These are phyloP conservation scores for Eupithecia subumbrata DNA, from an alignment of 2,888 invertebrate species.

Conservation along the genomic window DNA sequence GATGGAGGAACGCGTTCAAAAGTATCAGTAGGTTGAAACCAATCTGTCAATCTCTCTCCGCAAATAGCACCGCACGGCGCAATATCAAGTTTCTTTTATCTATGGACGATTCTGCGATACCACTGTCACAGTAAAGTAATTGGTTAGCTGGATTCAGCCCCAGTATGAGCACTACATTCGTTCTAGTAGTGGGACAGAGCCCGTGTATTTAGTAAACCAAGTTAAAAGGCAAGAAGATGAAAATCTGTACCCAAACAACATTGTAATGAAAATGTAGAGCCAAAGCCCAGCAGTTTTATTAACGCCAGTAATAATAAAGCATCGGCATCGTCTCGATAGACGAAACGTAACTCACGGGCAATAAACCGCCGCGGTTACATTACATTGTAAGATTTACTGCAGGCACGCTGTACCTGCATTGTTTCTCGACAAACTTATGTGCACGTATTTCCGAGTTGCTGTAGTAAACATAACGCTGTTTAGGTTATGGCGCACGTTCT, in stretches of 20 bases:
- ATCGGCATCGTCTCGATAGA: constrained; percentile 47
- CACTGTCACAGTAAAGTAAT: no score
- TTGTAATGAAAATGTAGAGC: constrained; percentile 1
- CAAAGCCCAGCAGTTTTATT: not conserved
- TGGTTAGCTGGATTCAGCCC: no score
- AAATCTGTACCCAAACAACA: not conserved
- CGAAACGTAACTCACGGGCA: constrained; percentile 63
- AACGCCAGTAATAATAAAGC: constrained; percentile 36
- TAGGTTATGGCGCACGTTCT: constrained; percentile 41
- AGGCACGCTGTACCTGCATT: constrained; percentile 57
- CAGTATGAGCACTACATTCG: not conserved
- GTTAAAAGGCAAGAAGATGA: not conserved
- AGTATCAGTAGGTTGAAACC: no score
- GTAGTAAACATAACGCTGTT: constrained; percentile 40
- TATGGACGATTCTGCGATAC: no score
- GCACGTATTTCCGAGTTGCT: constrained; percentile 41
- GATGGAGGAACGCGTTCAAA: no score
- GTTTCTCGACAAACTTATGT: constrained; percentile 56
- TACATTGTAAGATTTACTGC: constrained; percentile 46
- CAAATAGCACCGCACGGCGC: no score
- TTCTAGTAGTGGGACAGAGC: not conserved
- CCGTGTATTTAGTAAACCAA: not conserved
- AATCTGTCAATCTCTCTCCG: no score
- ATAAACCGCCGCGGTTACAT: constrained; percentile 55
- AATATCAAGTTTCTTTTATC: no score